Conservation (phyloP, 1,140 invertebrate genomes). For the Lordiphosa mommai region DNA sequence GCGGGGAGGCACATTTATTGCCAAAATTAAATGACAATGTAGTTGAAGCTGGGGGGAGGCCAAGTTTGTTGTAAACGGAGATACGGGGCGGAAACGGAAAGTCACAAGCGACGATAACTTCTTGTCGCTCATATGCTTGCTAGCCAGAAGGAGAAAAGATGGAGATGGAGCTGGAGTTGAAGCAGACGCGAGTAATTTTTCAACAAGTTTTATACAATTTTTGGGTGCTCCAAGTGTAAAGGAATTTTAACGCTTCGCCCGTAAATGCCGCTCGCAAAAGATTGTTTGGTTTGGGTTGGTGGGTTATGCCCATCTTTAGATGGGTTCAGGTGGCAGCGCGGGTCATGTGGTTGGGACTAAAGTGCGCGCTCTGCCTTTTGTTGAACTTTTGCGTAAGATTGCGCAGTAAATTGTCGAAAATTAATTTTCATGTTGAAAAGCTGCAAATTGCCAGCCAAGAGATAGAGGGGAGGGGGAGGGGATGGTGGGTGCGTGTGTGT, state of each 20-base stretch:
- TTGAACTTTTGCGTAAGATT: constrained; percentile 77
- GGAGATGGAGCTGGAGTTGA: neutral
- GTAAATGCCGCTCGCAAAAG: constrained; percentile 57
- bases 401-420: constrained; percentile 78
- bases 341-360: constrained; percentile 22
- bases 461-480: neutral
- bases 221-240: constrained; percentile 57
- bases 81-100: neutral
- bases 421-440: constrained; percentile 77
- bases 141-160: neutral
- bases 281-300: constrained; percentile 57
- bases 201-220: constrained; percentile 63
- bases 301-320: neutral
- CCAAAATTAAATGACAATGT: constrained; percentile 78
- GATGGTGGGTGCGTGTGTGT: neutral
- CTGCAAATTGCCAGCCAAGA: constrained; percentile 57
- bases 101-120: constrained; percentile 16
- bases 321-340: constrained; percentile 14
- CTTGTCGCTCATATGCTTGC: constrained; percentile 19
- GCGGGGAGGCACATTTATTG: constrained; percentile 64
- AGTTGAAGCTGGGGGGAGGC: constrained; percentile 45
- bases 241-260: constrained; percentile 69
- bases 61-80: constrained; percentile 49
- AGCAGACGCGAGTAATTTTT: constrained; percentile 56
- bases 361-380: constrained; percentile 58